These are phyloP conservation scores for Numenius arquata DNA, from an alignment of 2,113 vertebrate genomes.

Conservation along the genomic window DNA sequence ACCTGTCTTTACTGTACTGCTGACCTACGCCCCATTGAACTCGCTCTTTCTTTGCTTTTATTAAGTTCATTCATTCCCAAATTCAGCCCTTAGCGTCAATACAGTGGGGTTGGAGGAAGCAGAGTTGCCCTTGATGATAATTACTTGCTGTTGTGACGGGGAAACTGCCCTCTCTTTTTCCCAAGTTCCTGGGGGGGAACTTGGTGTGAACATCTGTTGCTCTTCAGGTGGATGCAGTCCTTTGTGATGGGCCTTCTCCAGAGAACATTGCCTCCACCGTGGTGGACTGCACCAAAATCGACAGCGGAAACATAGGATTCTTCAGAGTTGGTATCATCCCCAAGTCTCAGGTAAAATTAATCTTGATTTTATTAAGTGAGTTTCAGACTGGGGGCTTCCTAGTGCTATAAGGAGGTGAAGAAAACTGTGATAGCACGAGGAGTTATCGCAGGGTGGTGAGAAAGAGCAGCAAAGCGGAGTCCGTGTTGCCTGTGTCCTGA, in stretches of 20 bases:
- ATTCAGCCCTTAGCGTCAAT: neutral
- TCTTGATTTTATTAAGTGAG: neutral
- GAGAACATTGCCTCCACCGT: conserved; percentile 91
- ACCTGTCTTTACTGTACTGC: neutral
- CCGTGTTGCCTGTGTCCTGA: fast-evolving
- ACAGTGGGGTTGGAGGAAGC: neutral
- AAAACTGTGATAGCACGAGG: neutral
- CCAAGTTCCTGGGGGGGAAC: neutral
- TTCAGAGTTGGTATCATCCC: conserved; percentile 87
- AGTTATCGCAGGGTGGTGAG: neutral
- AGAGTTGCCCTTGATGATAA: neutral
- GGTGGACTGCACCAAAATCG: conserved; percentile 90
- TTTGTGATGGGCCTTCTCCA: conserved; percentile 87
- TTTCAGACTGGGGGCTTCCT: neutral
- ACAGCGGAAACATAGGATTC: conserved; percentile 82
- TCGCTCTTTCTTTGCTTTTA: neutral
- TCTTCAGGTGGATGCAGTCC: conserved; percentile 84
- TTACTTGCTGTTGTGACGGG: neutral
- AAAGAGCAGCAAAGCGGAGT: neutral
- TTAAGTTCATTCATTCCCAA: neutral
- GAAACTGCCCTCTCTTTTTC: neutral
- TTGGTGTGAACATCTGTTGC: neutral
- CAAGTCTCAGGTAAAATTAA: conserved; percentile 81
- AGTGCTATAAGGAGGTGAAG: neutral
- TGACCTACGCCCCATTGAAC: neutral